Evolutionary conservation across 2,113 vertebrate genomes (phyloP).

Genomic region (Odontesthes bonariensis): DNA sequence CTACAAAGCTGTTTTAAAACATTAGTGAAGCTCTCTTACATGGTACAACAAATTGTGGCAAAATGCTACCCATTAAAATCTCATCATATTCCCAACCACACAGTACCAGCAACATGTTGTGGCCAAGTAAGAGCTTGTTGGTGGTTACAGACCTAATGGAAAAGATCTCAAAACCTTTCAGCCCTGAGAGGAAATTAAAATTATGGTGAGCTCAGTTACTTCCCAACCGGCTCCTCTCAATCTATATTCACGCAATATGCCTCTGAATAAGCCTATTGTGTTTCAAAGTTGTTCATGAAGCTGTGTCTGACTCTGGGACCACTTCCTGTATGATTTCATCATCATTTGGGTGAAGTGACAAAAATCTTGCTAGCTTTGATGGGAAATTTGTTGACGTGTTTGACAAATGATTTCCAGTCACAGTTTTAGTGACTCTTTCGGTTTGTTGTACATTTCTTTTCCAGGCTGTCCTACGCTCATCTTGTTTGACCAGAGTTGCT

Average conservation of each 20-base stretch:
- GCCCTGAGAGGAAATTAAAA: constrained; percentile 39
- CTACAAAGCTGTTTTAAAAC: neutral
- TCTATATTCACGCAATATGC: neutral
- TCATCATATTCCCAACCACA: constrained; percentile 42
- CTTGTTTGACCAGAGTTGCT: no score
- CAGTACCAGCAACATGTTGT: constrained; percentile 36
- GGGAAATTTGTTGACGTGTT: neutral
- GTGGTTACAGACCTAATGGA: constrained; percentile 54
- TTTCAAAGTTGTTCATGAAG: neutral
- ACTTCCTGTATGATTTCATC: neutral
- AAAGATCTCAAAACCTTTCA: constrained; percentile 40
- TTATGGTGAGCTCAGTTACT: neutral
- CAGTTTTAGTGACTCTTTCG: no score
- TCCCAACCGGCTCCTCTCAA: constrained; percentile 19
- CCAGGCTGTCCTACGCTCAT: no score
- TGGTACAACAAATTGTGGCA: constrained; percentile 17
- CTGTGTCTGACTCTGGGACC: neutral
- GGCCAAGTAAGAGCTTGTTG: constrained; percentile 21
- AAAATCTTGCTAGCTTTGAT: neutral
- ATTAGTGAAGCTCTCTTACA: constrained; percentile 26
- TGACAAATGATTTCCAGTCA: no score
- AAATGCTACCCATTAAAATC: constrained; percentile 61
- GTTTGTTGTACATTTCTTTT: no score
- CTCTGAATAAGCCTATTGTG: neutral
- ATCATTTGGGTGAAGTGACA: neutral